phyloP scores from a whole-genome alignment of 2,888 invertebrate species.

The Xestia c-nigrum region DNA sequence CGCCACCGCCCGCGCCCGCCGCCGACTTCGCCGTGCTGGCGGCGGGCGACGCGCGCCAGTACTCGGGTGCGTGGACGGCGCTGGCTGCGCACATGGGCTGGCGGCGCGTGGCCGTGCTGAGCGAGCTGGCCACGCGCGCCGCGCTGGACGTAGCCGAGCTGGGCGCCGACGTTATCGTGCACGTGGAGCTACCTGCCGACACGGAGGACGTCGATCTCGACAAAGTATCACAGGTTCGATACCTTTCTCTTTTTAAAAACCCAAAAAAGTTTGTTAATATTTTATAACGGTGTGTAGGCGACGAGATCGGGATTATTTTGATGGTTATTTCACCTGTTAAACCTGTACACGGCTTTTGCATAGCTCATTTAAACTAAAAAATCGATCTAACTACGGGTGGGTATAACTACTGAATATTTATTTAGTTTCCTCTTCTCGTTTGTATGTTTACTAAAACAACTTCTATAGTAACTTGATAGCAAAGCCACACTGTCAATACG shows the following conservation, averaged over 20 bases:
- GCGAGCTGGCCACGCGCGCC: conserved; percentile 77
- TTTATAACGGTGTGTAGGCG: too few relatives aligned
- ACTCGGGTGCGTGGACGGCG: conserved; percentile 69
- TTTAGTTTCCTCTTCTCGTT: background rate
- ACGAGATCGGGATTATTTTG: too few relatives aligned
- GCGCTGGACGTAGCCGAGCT: conserved; percentile 74
- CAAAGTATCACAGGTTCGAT: conserved; percentile 68
- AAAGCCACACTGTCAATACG: background rate
- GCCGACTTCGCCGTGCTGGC: conserved; percentile 73
- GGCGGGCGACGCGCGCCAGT: conserved; percentile 74
- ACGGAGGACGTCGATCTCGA: conserved; percentile 68
- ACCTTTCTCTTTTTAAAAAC: background rate
- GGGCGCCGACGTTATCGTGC: conserved; percentile 73
- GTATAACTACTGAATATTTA: background rate
- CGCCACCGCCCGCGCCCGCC: conserved; percentile 72
- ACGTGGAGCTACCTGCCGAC: conserved; percentile 83
- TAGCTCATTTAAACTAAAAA: background rate
- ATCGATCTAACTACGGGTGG: too few relatives aligned
- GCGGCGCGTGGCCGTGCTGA: conserved; percentile 80
- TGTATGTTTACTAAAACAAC: background rate
- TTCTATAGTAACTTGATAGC: too few relatives aligned
- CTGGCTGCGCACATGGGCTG: conserved; percentile 73
- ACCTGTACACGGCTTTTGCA: too few relatives aligned
- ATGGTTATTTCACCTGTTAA: too few relatives aligned
- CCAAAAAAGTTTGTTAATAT: background rate